A percentile compares a stretch with the other conserved stretches of the same genome.
phyloP scores from a whole-genome alignment of 2,888 invertebrate genomes.

The Caenorhabditis zanzibari region DNA sequence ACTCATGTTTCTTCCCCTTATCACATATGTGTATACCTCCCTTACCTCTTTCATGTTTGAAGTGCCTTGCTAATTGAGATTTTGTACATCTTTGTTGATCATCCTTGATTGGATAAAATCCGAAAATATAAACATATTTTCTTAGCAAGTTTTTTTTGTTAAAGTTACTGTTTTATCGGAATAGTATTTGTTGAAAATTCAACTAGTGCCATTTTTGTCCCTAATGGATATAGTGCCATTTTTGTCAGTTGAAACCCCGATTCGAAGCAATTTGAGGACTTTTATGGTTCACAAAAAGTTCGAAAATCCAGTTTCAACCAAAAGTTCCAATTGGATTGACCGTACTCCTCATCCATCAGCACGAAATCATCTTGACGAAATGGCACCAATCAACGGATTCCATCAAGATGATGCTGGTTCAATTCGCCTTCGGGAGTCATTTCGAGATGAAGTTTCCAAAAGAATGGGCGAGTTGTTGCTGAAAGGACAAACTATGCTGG shows the following conservation, averaged over 20 bases:
- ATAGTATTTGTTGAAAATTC: background rate
- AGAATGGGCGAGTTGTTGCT: constrained; percentile 74
- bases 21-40: constrained; percentile 12
- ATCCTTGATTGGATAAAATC: background rate
- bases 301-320: constrained; percentile 32
- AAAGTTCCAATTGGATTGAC: constrained; percentile 46
- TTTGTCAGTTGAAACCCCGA: background rate
- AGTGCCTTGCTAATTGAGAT: constrained; percentile 6
- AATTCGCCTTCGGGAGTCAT: constrained; percentile 39
- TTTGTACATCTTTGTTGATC: constrained; percentile 44
- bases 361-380: constrained; percentile 68
- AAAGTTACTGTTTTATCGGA: constrained; percentile 1
- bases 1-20: constrained; percentile 8
- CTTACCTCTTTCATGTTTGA: constrained; percentile 27
- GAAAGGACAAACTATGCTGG: constrained; percentile 73
- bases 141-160: background rate
- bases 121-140: background rate
- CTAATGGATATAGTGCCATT: too few species aligned
- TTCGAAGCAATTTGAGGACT: background rate
- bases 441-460: constrained; percentile 70
- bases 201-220: too few species aligned
- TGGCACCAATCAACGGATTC: constrained; percentile 70
- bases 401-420: constrained; percentile 32
- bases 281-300: constrained; percentile 67
- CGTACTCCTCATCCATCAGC: constrained; percentile 59